These are phyloP conservation scores for Augochlorella aurata DNA, from an alignment of 2,888 invertebrate genomes.

Conservation along the genomic window DNA sequence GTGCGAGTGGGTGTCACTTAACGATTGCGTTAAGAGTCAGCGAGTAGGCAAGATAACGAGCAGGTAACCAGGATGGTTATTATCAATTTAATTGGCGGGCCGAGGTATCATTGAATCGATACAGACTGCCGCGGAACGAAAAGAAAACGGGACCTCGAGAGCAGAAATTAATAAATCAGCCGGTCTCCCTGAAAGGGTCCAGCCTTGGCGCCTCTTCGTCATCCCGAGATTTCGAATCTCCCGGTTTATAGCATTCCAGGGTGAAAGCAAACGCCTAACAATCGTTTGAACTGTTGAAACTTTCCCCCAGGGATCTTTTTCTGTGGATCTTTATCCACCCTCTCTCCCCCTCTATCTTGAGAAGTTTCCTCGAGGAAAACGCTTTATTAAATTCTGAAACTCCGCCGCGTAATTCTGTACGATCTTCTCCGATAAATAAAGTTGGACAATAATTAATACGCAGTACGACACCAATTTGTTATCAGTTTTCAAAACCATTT, in stretches of 20 bases:
- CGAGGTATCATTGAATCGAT: conserved; percentile 64
- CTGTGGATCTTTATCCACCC: background rate
- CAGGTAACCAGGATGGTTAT: conserved; percentile 62
- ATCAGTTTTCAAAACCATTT: too few relatives aligned
- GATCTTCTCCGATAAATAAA: background rate
- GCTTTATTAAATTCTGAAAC: conserved; percentile 7
- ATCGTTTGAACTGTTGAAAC: conserved; percentile 40
- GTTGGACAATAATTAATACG: too few relatives aligned
- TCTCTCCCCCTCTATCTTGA: background rate
- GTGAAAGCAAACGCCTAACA: conserved; percentile 62
- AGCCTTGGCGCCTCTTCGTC: conserved; percentile 56
- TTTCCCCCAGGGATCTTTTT: conserved; percentile 20
- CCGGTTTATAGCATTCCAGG: conserved; percentile 56
- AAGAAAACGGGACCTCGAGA: conserved; percentile 35
- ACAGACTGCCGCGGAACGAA: conserved; percentile 19
- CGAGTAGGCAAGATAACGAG: conserved; percentile 55
- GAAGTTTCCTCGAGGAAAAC: background rate
- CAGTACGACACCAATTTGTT: too few relatives aligned
- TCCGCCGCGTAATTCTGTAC: background rate
- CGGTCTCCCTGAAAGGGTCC: conserved; percentile 31
- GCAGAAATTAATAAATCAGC: conserved; percentile 72
- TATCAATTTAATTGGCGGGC: conserved; percentile 70
- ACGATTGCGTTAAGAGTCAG: conserved; percentile 50
- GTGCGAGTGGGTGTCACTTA: conserved; percentile 49
- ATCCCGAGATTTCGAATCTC: conserved; percentile 59